Base-by-base conservation (phyloP, 2,113 vertebrate genomes). In the Gambusia holbrooki region DNA sequence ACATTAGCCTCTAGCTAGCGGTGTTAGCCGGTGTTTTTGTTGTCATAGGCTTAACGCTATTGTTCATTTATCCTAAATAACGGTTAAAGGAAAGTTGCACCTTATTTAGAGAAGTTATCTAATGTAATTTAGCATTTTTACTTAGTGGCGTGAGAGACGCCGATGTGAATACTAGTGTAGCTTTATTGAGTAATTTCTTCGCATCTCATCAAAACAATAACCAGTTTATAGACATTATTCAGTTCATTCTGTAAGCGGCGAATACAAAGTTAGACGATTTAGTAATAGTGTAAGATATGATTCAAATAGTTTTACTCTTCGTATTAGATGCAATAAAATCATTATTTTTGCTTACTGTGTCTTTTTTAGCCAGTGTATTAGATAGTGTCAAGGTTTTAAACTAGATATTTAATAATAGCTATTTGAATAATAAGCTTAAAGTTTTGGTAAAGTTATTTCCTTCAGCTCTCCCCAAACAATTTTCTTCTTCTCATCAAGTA, bases 1-100 rank as follows among this genome's bases (percentile, higher is more conserved):
- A 66, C 77, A 37, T 66, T 92, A 89, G 90, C 88, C 32, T 11
- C 27, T 4, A 72, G 92, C 92, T 92, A 86, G 76, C 66, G 33
- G 15, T 15, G 64, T 28, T 85, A 89, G 86, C 88, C 61, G 33
- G 71, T 83, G 79, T 76, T 81, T 25, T 69, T 77, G 64, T 71
- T 79, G n/a, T 67, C 15, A 51, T 33, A 37, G 51, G 15, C 33
- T 65, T 28, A 22, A 63, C 35, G 22, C 28, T 61, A 27, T 33
- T 14, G 19, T 33, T 74, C 11, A 42, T 45, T 32, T 69, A 60
- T 33, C 7, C 4, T 14, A 29, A 66, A 72, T 6, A 58, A 62
- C 7, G 27, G 1, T 19, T 42, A 35, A 37, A 51, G 7, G 1
- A 33, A 40, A 71, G 8, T 40, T 70, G 2, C 61, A 2, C 1